A percentile compares a stretch with the other conserved stretches of the same genome.
Conservation (phyloP, 35 echinoderm and acorn worm genomes). For the Chiridota heheva region DNA sequence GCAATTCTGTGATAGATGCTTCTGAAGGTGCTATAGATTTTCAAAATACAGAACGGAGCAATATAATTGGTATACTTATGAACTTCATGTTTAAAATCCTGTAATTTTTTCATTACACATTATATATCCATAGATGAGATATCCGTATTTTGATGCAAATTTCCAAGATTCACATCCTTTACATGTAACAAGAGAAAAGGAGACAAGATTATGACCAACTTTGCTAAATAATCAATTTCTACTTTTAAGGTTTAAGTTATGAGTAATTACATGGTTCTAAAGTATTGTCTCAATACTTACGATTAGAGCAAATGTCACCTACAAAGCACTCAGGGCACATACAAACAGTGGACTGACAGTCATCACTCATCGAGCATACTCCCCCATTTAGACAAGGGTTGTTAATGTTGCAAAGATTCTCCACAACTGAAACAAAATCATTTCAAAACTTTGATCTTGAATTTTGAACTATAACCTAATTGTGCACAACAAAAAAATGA, state of each 20-base stretch:
- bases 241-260: too few species aligned
- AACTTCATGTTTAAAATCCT: too few species aligned
- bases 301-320: conserved; percentile 59
- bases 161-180: too few species aligned
- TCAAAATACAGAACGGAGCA: too few species aligned
- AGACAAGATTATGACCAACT: background rate
- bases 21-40: too few species aligned
- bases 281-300: conserved; percentile 41
- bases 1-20: too few species aligned
- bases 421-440: conserved; percentile 20
- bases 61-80: too few species aligned
- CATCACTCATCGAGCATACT: conserved; percentile 35
- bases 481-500: background rate
- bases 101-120: too few species aligned
- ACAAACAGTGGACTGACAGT: conserved; percentile 55
- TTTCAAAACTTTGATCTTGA: background rate
- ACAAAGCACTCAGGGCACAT: conserved; percentile 61
- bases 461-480: background rate
- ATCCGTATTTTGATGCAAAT: too few species aligned
- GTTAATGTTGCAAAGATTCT: conserved; percentile 27
- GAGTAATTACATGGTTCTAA: background rate
- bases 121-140: too few species aligned
- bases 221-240: background rate
- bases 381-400: conserved; percentile 67
- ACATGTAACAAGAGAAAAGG: too few species aligned